Conservation (phyloP, 2,797 vertebrate species). For the Furcifer pardalis region DNA sequence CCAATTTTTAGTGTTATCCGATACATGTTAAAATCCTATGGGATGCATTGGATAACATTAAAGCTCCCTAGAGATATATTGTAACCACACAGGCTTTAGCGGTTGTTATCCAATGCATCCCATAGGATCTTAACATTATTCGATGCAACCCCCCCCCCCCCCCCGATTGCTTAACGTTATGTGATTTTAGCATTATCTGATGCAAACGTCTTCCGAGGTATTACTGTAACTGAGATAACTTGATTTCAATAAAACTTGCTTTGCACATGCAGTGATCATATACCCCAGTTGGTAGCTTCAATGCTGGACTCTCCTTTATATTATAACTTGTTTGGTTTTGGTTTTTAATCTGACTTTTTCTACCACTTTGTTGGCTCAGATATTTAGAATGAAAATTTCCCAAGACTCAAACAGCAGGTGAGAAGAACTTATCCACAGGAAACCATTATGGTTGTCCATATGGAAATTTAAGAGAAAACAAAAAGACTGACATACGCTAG, state of each 20-base stretch:
- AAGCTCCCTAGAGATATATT: too few species aligned
- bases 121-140: too few species aligned
- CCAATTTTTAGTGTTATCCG: too few species aligned
- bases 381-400: background rate
- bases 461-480: background rate
- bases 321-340: background rate
- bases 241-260: background rate
- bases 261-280: background rate
- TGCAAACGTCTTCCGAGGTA: too few species aligned
- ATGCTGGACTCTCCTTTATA: background rate
- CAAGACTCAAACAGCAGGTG: background rate
- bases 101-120: too few species aligned
- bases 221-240: background rate
- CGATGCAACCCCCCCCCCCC: too few species aligned
- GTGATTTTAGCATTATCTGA: too few species aligned
- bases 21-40: too few species aligned
- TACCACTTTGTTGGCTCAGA: constrained; percentile 1
- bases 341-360: background rate
- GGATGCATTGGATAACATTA: too few species aligned
- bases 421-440: background rate
- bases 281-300: background rate
- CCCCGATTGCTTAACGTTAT: too few species aligned
- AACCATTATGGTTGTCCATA: background rate
- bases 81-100: too few species aligned
- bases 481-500: accelerated